Conservation (phyloP, 2,797 vertebrate genomes). For the Phataginus tetradactyla region DNA sequence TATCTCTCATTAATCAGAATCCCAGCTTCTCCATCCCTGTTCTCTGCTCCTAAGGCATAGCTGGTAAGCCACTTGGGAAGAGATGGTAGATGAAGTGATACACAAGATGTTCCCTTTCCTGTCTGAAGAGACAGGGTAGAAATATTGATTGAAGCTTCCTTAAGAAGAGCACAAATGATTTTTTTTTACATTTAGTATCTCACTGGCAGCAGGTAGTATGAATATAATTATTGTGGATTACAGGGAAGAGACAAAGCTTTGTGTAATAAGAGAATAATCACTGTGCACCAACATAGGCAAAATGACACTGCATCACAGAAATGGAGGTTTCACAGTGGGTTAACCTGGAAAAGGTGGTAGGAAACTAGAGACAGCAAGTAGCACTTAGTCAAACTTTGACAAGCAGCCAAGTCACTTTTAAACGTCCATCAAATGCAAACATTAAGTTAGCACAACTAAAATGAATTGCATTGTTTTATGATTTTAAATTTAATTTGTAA, state of each 20-base stretch:
- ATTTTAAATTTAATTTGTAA: background rate
- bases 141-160: background rate
- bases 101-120: background rate
- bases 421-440: background rate
- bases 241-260: background rate
- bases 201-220: too few species aligned
- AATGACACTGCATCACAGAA: background rate
- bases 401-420: background rate
- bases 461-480: background rate
- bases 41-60: background rate
- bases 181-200: background rate
- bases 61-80: background rate
- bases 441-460: background rate
- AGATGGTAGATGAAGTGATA: background rate
- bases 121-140: background rate
- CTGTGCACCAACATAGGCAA: background rate
- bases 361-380: too few species aligned
- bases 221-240: background rate
- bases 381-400: rapidly evolving
- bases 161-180: background rate
- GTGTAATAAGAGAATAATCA: background rate
- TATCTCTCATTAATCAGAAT: background rate
- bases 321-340: background rate
- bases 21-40: background rate
- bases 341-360: background rate